Evolutionary conservation across 2,797 vertebrate species (phyloP).

Genomic region (Galago senegalensis): DNA sequence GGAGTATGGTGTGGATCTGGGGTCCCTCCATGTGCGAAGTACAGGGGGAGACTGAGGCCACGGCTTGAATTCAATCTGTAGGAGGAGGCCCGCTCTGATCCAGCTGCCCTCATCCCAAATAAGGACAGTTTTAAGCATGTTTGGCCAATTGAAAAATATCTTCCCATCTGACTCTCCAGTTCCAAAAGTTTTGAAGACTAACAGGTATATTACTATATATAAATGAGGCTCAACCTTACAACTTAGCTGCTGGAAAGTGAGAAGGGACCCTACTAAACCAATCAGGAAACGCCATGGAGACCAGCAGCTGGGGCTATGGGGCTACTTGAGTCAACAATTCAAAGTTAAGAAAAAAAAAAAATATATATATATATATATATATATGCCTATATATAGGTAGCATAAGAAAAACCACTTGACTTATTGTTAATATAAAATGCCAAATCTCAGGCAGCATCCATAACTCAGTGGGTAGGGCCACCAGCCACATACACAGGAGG

Average conservation of each 20-base stretch:
- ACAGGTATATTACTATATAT: not conserved
- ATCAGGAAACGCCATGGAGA: not conserved
- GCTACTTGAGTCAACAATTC: not conserved
- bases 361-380: not conserved
- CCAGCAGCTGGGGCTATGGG: not conserved
- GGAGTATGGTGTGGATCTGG: no score
- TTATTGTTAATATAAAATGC: conserved; percentile 52
- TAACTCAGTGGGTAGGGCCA: no score
- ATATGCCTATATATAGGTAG: not conserved
- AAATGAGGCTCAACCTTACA: not conserved
- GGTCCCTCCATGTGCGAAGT: no score
- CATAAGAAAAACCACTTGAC: conserved; percentile 38
- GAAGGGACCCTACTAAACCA: not conserved
- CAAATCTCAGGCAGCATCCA: not conserved
- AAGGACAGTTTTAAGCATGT: conserved; percentile 19
- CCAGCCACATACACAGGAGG: no score
- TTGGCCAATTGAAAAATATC: conserved; percentile 31
- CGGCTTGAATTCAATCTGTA: not conserved
- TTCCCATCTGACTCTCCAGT: not conserved
- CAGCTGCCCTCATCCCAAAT: not conserved
- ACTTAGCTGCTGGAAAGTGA: not conserved
- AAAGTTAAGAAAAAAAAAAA: not conserved
- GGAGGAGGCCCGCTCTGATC: not conserved
- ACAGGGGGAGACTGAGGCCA: not conserved
- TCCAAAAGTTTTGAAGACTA: conserved; percentile 31